Base-by-base conservation (phyloP, 2,797 vertebrate genomes). In the Vultur gryphus region DNA sequence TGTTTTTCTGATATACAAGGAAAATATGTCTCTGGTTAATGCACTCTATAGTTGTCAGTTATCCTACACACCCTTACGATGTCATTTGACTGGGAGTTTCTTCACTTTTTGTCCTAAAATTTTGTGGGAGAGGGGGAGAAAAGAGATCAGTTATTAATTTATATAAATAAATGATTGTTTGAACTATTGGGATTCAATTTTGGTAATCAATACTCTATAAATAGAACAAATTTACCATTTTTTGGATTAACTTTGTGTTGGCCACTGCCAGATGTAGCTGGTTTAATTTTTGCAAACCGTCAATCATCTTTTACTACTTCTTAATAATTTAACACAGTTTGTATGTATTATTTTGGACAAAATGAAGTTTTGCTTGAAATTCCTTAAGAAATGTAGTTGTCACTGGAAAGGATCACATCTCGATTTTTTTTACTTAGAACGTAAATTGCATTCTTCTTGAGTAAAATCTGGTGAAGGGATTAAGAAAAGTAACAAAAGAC, bases 101-200 rank as follows among this genome's bases (percentile, higher is more conserved):
- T 86, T 86, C 13, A 13, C 3, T 46, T 79, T 91, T 41, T 64
- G 8, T 24, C 67, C 44, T 57, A 51, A 92, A 73, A 46, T 21
- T 28, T 4, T 14, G 1, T 31, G 29, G 6, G 11, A 54, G 5
- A n/a, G 5, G 6, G 8, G 7, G 12, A 39, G 3, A 55, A 35
- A 72, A 54, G 3, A 54, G 31, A 52, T 23, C 12, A 19, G 7
- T 41, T 52, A 20, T 10, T 66, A 70, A 54, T 67, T 28, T 58
- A 21, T 61, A 51, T 7, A 71, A 20, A 46, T 17, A 61, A 73
- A 49, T n/a, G 1, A 24, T 46, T 13, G 1, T 44, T 80, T 43
- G 10, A 89, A 67, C 7, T 7, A 28, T 2, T 37, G 0, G 16
- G 10, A 24, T 93, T 76, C 9, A 21, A 14, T 69, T 43, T 71